Evolutionary conservation across 2,113 vertebrate species (phyloP).

Genomic region (Leptocoma aspasia): DNA sequence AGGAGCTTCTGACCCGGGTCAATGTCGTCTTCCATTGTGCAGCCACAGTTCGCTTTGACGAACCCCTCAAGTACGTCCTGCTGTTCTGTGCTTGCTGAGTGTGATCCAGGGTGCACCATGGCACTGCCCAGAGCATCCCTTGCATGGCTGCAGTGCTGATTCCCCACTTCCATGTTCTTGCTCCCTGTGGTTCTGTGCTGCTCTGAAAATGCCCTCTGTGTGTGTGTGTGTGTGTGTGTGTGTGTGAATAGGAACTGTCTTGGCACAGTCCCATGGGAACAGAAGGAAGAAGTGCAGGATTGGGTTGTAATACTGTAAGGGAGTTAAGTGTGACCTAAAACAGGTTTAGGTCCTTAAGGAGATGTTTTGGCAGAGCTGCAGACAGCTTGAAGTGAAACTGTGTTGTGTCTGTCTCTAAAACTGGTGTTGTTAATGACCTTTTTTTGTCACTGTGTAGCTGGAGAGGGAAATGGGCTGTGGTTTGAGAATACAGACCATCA

Average conservation of each 20-base stretch:
- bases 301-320: neutral
- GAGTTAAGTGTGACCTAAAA: neutral
- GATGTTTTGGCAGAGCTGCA: neutral
- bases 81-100: neutral
- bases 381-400: neutral
- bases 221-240: neutral
- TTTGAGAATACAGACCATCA: neutral
- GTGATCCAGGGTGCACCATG: neutral
- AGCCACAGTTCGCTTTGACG: slow-evolving; percentile 92
- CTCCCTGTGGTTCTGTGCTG: neutral
- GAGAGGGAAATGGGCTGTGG: neutral
- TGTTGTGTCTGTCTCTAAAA: neutral
- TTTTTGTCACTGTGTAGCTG: neutral
- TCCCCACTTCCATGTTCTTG: neutral
- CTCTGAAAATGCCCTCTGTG: neutral
- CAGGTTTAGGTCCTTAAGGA: neutral
- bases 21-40: slow-evolving; percentile 95
- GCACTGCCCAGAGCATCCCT: neutral
- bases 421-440: neutral
- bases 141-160: neutral
- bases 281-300: neutral
- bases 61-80: slow-evolving; percentile 82
- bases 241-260: neutral
- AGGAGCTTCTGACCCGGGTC: slow-evolving; percentile 80
- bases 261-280: neutral